A percentile compares a stretch with the other conserved stretches of the same genome.
Conservation (phyloP, 1,140 invertebrate species). For the Calycopis cecrops region DNA sequence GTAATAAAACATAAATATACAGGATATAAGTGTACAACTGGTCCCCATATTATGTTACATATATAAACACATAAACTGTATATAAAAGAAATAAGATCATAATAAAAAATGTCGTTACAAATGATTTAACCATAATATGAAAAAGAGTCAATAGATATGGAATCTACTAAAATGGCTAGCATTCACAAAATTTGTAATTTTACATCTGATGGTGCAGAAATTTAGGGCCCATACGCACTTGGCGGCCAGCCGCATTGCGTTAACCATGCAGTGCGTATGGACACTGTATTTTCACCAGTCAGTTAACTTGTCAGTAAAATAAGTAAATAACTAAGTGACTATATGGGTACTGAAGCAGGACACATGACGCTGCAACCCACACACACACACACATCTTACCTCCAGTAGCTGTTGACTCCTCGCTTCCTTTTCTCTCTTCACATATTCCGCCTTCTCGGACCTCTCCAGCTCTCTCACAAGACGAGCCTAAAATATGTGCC, state of each 20-base stretch:
- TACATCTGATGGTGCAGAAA: too few relatives aligned
- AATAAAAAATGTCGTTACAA: too few relatives aligned
- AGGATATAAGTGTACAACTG: constrained; percentile 26
- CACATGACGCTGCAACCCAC: constrained; percentile 20
- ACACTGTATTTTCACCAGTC: too few relatives aligned
- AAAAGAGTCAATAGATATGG: too few relatives aligned
- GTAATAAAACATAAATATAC: constrained; percentile 47
- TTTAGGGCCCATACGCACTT: too few relatives aligned
- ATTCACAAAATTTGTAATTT: too few relatives aligned
- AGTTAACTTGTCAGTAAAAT: too few relatives aligned
- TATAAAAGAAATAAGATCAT: constrained; percentile 1
- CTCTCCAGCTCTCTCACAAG: constrained; percentile 86
- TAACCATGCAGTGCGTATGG: too few relatives aligned
- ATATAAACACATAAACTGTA: constrained; percentile 22
- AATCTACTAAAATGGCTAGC: too few relatives aligned
- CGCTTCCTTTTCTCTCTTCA: constrained; percentile 77
- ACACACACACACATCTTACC: constrained; percentile 54
- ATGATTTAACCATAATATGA: too few relatives aligned
- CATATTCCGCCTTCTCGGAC: constrained; percentile 78
- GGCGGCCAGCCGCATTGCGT: too few relatives aligned
- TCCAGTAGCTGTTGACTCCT: constrained; percentile 81
- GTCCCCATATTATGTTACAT: constrained; percentile 36
- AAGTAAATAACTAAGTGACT: constrained; percentile 2
- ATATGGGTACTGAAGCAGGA: constrained; percentile 27
- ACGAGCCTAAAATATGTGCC: constrained; percentile 60